phyloP scores from a whole-genome alignment of 2,113 vertebrate genomes.

The Geococcyx californianus region DNA sequence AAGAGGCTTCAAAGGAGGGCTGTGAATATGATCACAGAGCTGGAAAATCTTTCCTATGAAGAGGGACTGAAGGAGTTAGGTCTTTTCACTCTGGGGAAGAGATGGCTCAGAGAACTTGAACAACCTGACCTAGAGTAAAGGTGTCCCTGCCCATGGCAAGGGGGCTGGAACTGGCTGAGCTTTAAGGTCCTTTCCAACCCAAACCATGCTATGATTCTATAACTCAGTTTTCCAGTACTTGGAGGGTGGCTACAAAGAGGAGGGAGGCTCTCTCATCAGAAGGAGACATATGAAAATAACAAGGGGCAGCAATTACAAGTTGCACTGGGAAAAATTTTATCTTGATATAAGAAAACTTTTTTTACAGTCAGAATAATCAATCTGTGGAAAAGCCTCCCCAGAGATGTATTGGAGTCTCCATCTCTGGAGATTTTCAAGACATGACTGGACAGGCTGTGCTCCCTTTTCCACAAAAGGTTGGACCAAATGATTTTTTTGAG shows the following conservation, averaged over 20 bases:
- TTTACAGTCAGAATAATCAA: background rate
- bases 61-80: background rate
- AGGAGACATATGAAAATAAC: background rate
- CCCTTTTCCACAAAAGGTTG: background rate
- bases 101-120: background rate
- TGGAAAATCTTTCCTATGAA: background rate
- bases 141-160: no score
- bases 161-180: no score
- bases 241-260: background rate
- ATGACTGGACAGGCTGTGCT: background rate
- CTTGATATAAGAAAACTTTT: background rate
- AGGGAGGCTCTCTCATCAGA: background rate
- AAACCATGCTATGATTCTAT: no score
- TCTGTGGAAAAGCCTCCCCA: background rate
- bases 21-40: background rate
- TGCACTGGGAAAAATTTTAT: background rate
- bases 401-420: rapidly evolving
- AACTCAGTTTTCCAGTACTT: background rate
- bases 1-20: background rate
- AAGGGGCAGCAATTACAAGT: background rate
- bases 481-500: background rate
- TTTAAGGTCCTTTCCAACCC: no score
- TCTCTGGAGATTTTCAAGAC: background rate
- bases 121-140: no score
- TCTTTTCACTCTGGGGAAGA: background rate